phyloP scores from a whole-genome alignment of 2,888 invertebrate genomes.

The Pyralis farinalis region DNA sequence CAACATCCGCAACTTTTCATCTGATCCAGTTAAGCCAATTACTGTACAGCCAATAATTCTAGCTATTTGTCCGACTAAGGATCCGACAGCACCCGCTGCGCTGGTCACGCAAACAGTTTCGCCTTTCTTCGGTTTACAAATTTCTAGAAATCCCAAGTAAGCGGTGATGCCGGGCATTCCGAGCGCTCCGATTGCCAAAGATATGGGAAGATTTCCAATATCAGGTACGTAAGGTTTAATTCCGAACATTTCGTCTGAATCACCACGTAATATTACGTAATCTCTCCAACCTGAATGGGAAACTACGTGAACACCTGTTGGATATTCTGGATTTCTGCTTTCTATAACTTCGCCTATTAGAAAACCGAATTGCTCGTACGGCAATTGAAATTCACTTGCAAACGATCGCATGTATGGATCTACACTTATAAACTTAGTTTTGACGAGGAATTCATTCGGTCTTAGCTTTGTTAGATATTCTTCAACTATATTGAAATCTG shows the following conservation, averaged over 20 bases:
- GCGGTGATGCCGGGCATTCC: constrained; percentile 81
- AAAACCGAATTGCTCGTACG: constrained; percentile 43
- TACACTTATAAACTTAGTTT: constrained; percentile 83
- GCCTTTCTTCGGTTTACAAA: constrained; percentile 83
- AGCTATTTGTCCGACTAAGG: constrained; percentile 85
- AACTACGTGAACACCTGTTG: constrained; percentile 78
- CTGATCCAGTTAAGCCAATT: constrained; percentile 81
- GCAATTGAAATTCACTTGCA: constrained; percentile 24
- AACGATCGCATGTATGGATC: constrained; percentile 84
- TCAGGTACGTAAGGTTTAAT: constrained; percentile 57
- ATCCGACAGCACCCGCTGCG: constrained; percentile 87
- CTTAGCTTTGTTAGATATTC: constrained; percentile 49
- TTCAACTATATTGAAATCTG: constrained; percentile 56
- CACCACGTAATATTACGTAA: constrained; percentile 46
- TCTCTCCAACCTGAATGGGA: constrained; percentile 84
- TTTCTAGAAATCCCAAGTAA: constrained; percentile 58
- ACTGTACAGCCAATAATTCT: constrained; percentile 54
- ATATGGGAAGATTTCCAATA: constrained; percentile 65
- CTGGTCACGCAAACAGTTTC: constrained; percentile 84
- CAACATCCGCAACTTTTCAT: constrained; percentile 83
- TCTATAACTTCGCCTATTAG: constrained; percentile 77
- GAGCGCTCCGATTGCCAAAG: constrained; percentile 78
- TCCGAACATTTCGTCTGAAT: constrained; percentile 31
- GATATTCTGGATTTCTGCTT: constrained; percentile 80
- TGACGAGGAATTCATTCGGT: constrained; percentile 76